Evolutionary conservation across 1,140 invertebrate species (phyloP), one percentile per base, ranked within the genome.

Genomic region (Dreissena rostriformis): DNA sequence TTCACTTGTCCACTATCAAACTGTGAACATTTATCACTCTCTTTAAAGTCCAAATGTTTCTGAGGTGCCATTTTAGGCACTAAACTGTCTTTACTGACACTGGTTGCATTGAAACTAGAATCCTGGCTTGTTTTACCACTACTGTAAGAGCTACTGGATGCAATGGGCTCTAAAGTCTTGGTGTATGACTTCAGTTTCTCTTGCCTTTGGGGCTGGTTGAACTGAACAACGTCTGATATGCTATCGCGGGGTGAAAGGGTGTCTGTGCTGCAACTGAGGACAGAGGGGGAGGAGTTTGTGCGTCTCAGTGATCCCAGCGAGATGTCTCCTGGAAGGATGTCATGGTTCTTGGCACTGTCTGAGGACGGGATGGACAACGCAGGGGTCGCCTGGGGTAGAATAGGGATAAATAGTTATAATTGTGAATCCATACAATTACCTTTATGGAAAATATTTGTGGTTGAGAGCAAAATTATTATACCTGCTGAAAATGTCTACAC

Each of bases 251-350:
- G 78, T 63, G 84, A 84, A 1, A 87, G 61, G 51, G 75, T 85
- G 29, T 87, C 86, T 15, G 67, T 72, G 63, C 86, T 85, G 61
- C 84, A 73, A 83, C 87, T 88, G n/a, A 76, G 39, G 11, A 88
- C 22, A 24, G 90, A 90, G 0, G 90, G 90, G 7, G 89, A 90
- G 29, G 90, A 91, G 39, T 81, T 90, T 49, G 79, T 89, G 61
- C 86, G 87, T 0, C 85, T 72, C 28, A 88, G 51, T 14, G 81
- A 73, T 15, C 67, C 70, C 49, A 84, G 83, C 19, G 81, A 82
- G 6, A 72, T 72, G 53, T 85, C 53, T n/a, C n/a, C n/a, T n/a
- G n/a, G n/a, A n/a, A n/a, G 82, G 6, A 72, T 72, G 53, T 85
- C 53, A 52, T 82, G 57, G 29, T 79, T 79, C 28, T 71, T 79